Evolutionary conservation across 1,140 invertebrate species (phyloP).

Genomic region (Macrocentrus cingulum): DNA sequence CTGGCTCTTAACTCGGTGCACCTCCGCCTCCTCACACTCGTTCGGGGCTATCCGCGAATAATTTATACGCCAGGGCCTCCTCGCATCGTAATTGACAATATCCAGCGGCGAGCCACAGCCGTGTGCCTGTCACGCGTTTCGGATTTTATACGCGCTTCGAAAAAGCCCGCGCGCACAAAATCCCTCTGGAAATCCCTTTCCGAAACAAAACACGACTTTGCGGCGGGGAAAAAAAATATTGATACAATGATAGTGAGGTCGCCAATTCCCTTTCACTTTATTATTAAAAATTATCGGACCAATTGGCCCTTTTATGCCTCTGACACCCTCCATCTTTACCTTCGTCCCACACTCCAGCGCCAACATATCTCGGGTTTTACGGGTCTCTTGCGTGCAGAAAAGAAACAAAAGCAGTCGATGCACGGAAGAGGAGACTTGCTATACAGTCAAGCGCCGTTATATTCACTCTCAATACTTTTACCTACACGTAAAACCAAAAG

Average conservation of each 20-base stretch:
- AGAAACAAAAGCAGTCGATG: slow-evolving; percentile 34
- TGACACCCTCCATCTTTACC: slow-evolving; percentile 2
- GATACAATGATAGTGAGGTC: not conserved
- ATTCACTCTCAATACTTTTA: too few relatives aligned
- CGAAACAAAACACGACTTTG: too few relatives aligned
- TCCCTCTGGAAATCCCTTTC: slow-evolving; percentile 1
- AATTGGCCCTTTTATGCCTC: not conserved
- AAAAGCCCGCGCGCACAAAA: slow-evolving; percentile 5
- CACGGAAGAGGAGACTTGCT: slow-evolving; percentile 39
- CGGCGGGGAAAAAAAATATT: not conserved
- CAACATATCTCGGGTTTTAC: slow-evolving; percentile 48
- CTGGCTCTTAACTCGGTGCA: too few relatives aligned
- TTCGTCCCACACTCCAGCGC: slow-evolving; percentile 29
- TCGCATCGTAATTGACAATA: slow-evolving; percentile 44
- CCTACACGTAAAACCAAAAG: too few relatives aligned
- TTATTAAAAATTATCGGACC: not conserved
- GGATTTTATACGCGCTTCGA: slow-evolving; percentile 21
- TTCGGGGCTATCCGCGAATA: slow-evolving; percentile 30
- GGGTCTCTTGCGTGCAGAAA: slow-evolving; percentile 33
- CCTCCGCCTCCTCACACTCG: not conserved
- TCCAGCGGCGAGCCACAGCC: slow-evolving; percentile 30
- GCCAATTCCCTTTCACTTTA: not conserved
- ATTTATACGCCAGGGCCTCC: slow-evolving; percentile 35
- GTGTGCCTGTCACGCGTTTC: slow-evolving; percentile 19
- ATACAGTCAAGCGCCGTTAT: too few relatives aligned